phyloP scores from a whole-genome alignment of 2,113 vertebrate genomes.

The Ranitomeya variabilis region DNA sequence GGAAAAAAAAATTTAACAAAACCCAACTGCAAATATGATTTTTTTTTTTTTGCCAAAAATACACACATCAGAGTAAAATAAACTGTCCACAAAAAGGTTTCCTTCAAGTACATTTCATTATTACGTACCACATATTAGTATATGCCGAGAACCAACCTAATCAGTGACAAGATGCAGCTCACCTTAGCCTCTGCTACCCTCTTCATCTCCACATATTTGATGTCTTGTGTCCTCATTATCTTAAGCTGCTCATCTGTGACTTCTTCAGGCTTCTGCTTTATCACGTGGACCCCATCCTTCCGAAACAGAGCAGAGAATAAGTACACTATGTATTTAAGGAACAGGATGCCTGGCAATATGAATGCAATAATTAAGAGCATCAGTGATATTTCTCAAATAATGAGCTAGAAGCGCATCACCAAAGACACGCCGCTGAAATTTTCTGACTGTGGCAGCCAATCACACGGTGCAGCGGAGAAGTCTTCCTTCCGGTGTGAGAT shows the following conservation, averaged over 20 bases:
- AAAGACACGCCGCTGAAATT: too few species aligned
- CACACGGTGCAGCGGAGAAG: too few species aligned
- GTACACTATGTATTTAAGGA: background rate
- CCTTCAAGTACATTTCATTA: background rate
- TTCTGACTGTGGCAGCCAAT: too few species aligned
- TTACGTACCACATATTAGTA: background rate
- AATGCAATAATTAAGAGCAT: background rate
- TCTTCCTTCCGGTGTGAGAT: too few species aligned
- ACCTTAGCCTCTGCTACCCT: conserved; percentile 90
- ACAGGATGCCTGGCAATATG: background rate
- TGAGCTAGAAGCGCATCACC: too few species aligned
- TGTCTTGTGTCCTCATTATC: conserved; percentile 90
- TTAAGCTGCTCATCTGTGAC: conserved; percentile 89
- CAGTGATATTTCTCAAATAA: too few species aligned
- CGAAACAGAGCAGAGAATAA: conserved; percentile 35
- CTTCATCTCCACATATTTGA: conserved; percentile 95
- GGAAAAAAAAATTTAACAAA: too few species aligned
- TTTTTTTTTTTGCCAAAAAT: too few species aligned
- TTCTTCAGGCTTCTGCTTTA: conserved; percentile 75
- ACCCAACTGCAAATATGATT: too few species aligned
- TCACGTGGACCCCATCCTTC: conserved; percentile 88
- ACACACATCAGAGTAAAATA: too few species aligned
- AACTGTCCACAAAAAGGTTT: background rate
- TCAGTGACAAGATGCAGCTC: conserved; percentile 3
- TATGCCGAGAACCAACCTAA: background rate